Base-by-base conservation (phyloP, 2,113 vertebrate species). In the Motacilla tschutschensis region DNA sequence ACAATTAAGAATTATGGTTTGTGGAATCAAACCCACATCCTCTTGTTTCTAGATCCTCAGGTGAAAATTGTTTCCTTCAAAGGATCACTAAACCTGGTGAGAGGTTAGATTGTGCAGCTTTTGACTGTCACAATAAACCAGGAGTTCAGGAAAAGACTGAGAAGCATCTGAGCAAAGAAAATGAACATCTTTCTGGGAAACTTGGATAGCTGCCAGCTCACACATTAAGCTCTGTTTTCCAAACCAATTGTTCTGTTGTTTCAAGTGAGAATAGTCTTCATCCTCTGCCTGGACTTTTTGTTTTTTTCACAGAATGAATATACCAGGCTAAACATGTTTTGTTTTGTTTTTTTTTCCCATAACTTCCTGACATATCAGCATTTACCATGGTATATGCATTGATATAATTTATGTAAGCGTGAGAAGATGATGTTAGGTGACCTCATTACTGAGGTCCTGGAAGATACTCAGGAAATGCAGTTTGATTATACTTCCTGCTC, bases 181-280 rank as follows among this genome's bases (percentile, higher is more conserved):
- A 91, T 84, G 40, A 94, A 87, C 72, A 80, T 93, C 85, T 90
- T 95, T 90, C 92, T 91, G 81, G 69, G 80, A 76, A 84, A 31
- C 31, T 77, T 95, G 93, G 88, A 57, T 54, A 79, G 57, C 84
- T 93, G 90, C 93, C 95, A 95, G 29, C 69, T 95, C 92, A 85
- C 92, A 93, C 91, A 93, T 95, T 94, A 95, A 82, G 90, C 38
- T 94, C 73, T 88, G 50, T 92, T 95, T 95, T 95, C 92, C 88
- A 92, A 94, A 94, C 58, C 90, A 88, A 51, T 95, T 95, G 83
- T 91, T 93, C 67, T 71, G 75, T 83, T 91, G 65, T 92, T 95
- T 69, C 62, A 58, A 88, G 88, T 94, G 92, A 83, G 91, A 95
- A 95, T 74, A 93, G 69, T 88, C 71, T 91, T 91, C 75, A 59